These are phyloP conservation scores for Cryptomyrus ogoouensis DNA, from an alignment of 2,113 vertebrate species.

Conservation along the genomic window DNA sequence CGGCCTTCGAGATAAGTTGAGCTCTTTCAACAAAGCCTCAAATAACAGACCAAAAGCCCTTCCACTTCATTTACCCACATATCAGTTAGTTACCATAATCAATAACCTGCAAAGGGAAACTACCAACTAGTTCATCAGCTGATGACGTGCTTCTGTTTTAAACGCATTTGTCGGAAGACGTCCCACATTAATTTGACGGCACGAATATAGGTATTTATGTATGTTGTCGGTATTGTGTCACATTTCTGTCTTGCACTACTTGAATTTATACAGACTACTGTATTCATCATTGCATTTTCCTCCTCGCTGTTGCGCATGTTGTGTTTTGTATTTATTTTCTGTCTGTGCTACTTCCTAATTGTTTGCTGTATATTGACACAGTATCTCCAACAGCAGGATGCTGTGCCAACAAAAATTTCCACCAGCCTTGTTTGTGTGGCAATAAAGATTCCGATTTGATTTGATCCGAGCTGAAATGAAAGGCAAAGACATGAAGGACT, in stretches of 20 bases:
- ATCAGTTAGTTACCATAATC: neutral
- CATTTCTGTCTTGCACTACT: neutral
- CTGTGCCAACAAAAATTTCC: neutral
- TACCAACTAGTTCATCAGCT: neutral
- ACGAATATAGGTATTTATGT: neutral
- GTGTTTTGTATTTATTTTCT: neutral
- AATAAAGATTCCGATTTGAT: neutral
- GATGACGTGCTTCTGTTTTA: neutral
- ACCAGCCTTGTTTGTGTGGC: neutral
- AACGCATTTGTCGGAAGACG: neutral
- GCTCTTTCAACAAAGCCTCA: neutral
- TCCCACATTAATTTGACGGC: neutral
- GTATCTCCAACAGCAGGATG: neutral
- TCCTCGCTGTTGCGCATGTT: neutral
- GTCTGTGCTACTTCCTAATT: neutral
- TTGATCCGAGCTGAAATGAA: neutral
- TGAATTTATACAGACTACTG: neutral
- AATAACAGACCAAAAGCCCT: neutral
- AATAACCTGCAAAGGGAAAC: neutral
- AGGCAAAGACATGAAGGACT: neutral
- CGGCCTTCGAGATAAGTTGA: neutral
- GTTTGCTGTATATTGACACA: neutral
- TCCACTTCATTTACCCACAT: neutral
- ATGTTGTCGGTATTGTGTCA: neutral
- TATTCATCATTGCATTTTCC: neutral